Conservation (phyloP, 2,888 invertebrate species). For the Ischnura elegans region DNA sequence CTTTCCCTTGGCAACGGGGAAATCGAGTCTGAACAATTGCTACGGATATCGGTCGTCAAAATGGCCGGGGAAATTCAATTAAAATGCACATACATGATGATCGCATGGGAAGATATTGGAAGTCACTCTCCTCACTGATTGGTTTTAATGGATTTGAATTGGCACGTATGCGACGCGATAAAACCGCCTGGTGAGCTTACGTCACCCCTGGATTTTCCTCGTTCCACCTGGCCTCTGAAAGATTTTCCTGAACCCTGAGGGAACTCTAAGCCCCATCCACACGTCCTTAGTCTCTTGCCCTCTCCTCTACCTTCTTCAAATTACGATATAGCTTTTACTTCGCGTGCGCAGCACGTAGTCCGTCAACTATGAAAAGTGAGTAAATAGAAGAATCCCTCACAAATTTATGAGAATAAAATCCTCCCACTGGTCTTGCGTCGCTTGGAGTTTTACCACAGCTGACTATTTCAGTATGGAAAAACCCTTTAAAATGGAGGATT, state of each 20-base stretch:
- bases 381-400: too few relatives aligned
- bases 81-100: not conserved
- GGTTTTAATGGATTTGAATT: conserved; percentile 1
- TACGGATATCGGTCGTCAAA: not conserved
- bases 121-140: not conserved
- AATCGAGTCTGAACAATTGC: not conserved
- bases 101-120: not conserved
- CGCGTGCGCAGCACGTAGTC: too few relatives aligned
- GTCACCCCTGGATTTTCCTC: not conserved
- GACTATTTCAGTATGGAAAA: too few relatives aligned
- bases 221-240: not conserved
- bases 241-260: not conserved
- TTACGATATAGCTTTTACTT: too few relatives aligned
- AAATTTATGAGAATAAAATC: too few relatives aligned
- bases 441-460: too few relatives aligned
- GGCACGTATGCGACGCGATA: not conserved
- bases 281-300: not conserved
- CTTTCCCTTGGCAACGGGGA: not conserved
- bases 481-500: too few relatives aligned
- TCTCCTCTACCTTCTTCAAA: not conserved
- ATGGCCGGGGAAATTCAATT: not conserved
- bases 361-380: too few relatives aligned
- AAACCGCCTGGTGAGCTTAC: not conserved
- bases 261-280: not conserved
- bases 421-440: too few relatives aligned